Conservation (phyloP, 2,888 invertebrate genomes). For the Temnothorax rugatulus region DNA sequence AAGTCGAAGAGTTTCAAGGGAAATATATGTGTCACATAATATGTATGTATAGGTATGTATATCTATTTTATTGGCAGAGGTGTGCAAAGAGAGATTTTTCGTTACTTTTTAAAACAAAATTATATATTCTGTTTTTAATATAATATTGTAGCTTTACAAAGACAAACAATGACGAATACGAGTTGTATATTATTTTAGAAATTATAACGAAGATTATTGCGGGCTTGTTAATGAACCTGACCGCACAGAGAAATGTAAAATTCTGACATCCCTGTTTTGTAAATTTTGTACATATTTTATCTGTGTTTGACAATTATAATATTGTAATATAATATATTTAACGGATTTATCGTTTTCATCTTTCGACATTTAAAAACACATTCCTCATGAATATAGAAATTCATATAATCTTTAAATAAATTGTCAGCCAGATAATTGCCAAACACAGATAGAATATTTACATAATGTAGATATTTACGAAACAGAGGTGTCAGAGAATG, state of each 20-base stretch:
- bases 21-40: not conserved
- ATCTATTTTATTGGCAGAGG: not conserved
- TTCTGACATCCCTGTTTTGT: too few species aligned
- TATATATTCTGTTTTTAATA: not conserved
- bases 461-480: not conserved
- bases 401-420: not conserved
- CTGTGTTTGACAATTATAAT: too few species aligned
- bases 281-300: too few species aligned
- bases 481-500: not conserved
- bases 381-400: not conserved
- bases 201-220: not conserved
- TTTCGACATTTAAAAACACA: not conserved
- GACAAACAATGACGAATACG: not conserved
- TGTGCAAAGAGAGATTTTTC: not conserved
- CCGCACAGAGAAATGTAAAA: too few species aligned
- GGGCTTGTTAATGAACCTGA: too few species aligned
- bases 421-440: not conserved
- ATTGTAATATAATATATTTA: not conserved
- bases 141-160: slow-evolving; percentile 3
- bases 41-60: not conserved
- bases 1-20: not conserved
- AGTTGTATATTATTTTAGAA: not conserved
- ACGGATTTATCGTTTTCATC: not conserved
- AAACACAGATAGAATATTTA: slow-evolving; percentile 3
- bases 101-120: not conserved